Evolutionary conservation across 2,888 invertebrate genomes (phyloP).

Genomic region (Acrobasis consociella): DNA sequence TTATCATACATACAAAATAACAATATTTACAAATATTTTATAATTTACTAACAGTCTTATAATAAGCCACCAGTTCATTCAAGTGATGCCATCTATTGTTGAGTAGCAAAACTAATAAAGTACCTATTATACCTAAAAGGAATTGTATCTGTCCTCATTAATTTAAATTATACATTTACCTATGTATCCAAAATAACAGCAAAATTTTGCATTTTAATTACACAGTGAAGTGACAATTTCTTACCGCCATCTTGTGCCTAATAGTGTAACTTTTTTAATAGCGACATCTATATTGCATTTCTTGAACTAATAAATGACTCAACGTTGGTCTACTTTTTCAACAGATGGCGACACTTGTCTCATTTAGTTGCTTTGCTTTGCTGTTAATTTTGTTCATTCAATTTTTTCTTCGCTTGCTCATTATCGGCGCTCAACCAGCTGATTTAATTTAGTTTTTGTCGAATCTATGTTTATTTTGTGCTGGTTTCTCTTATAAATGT

Average conservation of each 20-base stretch:
- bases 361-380: neutral
- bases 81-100: conserved; percentile 35
- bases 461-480: too few species aligned
- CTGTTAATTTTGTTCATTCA: neutral
- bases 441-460: too few species aligned
- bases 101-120: conserved; percentile 28
- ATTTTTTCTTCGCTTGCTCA: neutral
- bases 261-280: conserved; percentile 17
- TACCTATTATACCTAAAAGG: too few species aligned
- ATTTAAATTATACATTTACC: too few species aligned
- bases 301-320: neutral
- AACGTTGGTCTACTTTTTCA: neutral
- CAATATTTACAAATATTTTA: too few species aligned
- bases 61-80: too few species aligned
- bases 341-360: conserved; percentile 26
- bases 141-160: too few species aligned
- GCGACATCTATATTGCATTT: neutral
- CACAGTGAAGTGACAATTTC: neutral
- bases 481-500: too few species aligned
- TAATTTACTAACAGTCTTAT: too few species aligned
- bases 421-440: too few species aligned
- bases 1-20: too few species aligned
- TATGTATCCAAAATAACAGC: too few species aligned
- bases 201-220: neutral
- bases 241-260: conserved; percentile 32